A percentile compares a stretch with the other conserved stretches of the same genome.
phyloP scores from a whole-genome alignment of 2,888 invertebrate genomes.

The Drosophila conformis region DNA sequence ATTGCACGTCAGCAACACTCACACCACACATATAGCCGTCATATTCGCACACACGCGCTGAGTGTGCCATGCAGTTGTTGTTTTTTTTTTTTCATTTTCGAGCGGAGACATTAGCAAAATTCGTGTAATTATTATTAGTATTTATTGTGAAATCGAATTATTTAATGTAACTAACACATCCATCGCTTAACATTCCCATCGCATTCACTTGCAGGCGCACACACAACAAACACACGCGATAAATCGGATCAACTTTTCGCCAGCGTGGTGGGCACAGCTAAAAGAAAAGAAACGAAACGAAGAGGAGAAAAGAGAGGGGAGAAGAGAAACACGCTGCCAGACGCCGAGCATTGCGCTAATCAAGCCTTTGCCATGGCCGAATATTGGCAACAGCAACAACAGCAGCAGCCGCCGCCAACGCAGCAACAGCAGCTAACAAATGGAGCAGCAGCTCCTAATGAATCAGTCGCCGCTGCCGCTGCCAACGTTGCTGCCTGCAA shows the following conservation, averaged over 20 bases:
- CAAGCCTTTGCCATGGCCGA: conserved; percentile 60
- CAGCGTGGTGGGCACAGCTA: conserved; percentile 51
- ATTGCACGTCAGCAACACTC: conserved; percentile 58
- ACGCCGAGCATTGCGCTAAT: conserved; percentile 14
- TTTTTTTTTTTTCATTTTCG: conserved; percentile 35
- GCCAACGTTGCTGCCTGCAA: conserved; percentile 4
- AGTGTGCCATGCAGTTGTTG: conserved; percentile 46
- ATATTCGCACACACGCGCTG: conserved; percentile 51
- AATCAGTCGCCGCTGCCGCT: conserved; percentile 23
- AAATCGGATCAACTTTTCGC: conserved; percentile 57
- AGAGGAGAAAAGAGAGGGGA: conserved; percentile 35
- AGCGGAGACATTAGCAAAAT: conserved; percentile 47
- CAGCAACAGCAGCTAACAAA: conserved; percentile 27
- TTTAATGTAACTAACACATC: conserved; percentile 4
- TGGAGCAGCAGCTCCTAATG: conserved; percentile 17
- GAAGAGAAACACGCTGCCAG: conserved; percentile 36
- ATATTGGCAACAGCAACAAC: conserved; percentile 57
- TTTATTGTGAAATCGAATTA: conserved; percentile 53
- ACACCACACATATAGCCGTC: conserved; percentile 39
- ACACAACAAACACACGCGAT: conserved; percentile 1
- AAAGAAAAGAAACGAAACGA: conserved; percentile 59
- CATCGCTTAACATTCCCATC: conserved; percentile 8
- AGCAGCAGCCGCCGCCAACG: conserved; percentile 13
- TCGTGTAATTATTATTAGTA: conserved; percentile 56
- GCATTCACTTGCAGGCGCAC: conserved; percentile 33